These are phyloP conservation scores for Sesia apiformis DNA, from an alignment of 2,888 invertebrate genomes.

Conservation along the genomic window DNA sequence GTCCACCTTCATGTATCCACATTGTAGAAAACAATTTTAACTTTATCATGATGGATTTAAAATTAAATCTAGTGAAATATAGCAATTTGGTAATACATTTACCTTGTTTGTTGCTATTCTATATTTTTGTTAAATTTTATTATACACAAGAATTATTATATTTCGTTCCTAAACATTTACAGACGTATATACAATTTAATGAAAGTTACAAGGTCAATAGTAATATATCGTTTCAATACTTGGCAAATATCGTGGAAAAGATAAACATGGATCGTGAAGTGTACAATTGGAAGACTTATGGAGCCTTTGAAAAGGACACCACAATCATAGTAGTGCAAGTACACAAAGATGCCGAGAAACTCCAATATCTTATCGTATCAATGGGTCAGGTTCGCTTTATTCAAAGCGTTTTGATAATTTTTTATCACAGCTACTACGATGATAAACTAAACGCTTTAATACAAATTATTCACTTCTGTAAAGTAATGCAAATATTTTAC, in stretches of 20 bases:
- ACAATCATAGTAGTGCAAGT: conserved; percentile 24
- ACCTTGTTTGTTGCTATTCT: too few species aligned
- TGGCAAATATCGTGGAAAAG: neutral
- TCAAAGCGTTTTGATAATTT: conserved; percentile 23
- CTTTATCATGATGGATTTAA: too few species aligned
- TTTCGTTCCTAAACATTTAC: neutral
- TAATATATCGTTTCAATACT: neutral
- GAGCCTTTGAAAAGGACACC: conserved; percentile 15
- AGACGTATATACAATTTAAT: neutral
- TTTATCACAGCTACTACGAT: conserved; percentile 38
- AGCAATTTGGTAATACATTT: too few species aligned
- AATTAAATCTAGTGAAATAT: too few species aligned
- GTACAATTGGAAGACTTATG: conserved; percentile 14
- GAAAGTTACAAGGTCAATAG: conserved; percentile 1
- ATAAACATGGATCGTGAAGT: conserved; percentile 4
- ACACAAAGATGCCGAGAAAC: conserved; percentile 18
- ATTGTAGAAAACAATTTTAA: too few species aligned
- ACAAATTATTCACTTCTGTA: conserved; percentile 29
- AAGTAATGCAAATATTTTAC: conserved; percentile 40
- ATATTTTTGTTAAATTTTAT: too few species aligned
- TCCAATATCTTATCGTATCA: conserved; percentile 28
- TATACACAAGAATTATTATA: neutral
- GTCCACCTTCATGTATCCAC: too few species aligned
- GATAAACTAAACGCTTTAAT: conserved; percentile 23
- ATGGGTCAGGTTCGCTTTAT: conserved; percentile 28